These are phyloP conservation scores for Bos indicus DNA, from an alignment of 2,113 vertebrate genomes.

Conservation along the genomic window DNA sequence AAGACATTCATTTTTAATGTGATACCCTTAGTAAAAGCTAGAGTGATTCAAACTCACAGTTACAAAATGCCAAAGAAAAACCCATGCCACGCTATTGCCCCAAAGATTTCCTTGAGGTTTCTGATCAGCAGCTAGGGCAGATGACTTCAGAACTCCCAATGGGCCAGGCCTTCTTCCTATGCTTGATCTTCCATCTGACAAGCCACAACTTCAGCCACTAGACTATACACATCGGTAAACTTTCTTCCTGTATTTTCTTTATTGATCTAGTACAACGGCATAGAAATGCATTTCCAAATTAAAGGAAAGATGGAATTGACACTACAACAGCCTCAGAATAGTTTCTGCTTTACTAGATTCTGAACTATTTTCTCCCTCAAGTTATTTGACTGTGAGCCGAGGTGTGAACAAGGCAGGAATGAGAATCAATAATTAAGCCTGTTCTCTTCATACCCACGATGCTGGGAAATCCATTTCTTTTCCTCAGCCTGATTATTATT, in stretches of 20 bases:
- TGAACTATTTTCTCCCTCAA: constrained; percentile 52
- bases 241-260: constrained; percentile 46
- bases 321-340: constrained; percentile 7
- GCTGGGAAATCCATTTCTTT: constrained; percentile 67
- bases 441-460: constrained; percentile 44
- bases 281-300: constrained; percentile 47
- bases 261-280: constrained; percentile 22
- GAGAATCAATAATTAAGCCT: constrained; percentile 67
- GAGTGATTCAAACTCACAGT: neutral
- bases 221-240: neutral
- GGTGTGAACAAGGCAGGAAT: constrained; percentile 54
- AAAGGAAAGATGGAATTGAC: constrained; percentile 37
- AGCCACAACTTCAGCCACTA: neutral
- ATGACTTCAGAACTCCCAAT: neutral
- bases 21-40: neutral
- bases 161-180: neutral
- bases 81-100: neutral
- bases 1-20: constrained; percentile 37
- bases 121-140: neutral
- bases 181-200: neutral
- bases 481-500: constrained; percentile 60
- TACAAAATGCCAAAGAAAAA: neutral
- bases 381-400: constrained; percentile 67
- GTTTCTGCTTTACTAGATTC: constrained; percentile 62
- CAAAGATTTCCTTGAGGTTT: neutral